Evolutionary conservation across 2,113 vertebrate genomes (phyloP), one percentile per base, ranked within the genome.

Genomic region (Nanorana parkeri): DNA sequence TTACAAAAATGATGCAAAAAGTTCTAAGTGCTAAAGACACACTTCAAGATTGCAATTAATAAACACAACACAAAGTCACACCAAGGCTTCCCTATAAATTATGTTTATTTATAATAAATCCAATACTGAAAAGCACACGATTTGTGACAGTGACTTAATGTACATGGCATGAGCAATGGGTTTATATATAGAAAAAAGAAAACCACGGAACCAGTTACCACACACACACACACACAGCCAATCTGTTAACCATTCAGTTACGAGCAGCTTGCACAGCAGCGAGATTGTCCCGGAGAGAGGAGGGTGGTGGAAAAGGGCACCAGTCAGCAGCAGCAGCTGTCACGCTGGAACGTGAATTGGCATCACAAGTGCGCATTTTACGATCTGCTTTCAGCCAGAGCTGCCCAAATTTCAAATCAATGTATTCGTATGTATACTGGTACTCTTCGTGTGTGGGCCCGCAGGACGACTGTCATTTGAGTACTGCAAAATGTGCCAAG

Each of bases 31-130:
- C n/a, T n/a, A n/a, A n/a, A n/a, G n/a, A n/a, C n/a, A n/a, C n/a
- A n/a, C n/a, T n/a, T n/a, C n/a, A n/a, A n/a, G n/a, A n/a, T n/a
- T 47, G 41, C 41, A 47, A 47, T 47, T 47, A 13, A 15, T 4
- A 5, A 23, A 26, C 28, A 36, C 2, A 36, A 3, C 3, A 65
- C 4, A 24, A 8, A 65, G n/a, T 17, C 8, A 17, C 19, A 1
- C 6, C 0, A 26, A 17, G 16, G 5, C 17, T 23, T 76, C 63
- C 63, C 63, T 83, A 83, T 83, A 76, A 83, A 83, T 83, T 68
- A 67, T 21, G 71, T 83, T 83, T 82, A 82, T 82, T 82, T n/a
- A 83, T 83, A 83, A 83, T 83, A 83, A 83, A 83, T 75, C 54
- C 64, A 41, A 68, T 83, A 76, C 80, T 68, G 41, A 83, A 83